Conservation (phyloP, 64 coral and sea anemone species). For the Anthopleura sola region DNA sequence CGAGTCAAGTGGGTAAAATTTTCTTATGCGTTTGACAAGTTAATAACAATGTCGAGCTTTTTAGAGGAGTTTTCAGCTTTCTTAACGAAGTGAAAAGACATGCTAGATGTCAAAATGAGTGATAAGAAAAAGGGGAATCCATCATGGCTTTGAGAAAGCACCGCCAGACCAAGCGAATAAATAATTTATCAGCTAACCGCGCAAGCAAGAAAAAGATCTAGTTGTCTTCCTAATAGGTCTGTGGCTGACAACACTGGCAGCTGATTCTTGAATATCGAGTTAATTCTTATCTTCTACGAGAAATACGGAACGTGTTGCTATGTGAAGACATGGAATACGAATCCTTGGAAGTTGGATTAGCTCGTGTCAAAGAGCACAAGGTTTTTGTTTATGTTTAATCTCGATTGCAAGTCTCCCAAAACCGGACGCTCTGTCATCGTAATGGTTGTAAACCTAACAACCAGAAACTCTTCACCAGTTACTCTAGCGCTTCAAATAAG, state of each 20-base stretch:
- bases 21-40: background rate
- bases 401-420: background rate
- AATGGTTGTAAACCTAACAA: background rate
- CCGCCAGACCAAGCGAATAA: constrained; percentile 28
- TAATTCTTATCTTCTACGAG: constrained; percentile 9
- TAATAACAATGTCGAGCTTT: background rate
- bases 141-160: background rate
- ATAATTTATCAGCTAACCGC: background rate
- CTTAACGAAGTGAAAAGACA: constrained; percentile 5
- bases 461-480: background rate
- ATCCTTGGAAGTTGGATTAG: background rate
- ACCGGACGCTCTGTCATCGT: constrained; percentile 1
- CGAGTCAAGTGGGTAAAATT: no score
- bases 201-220: constrained; percentile 6
- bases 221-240: background rate
- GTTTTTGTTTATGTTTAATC: constrained; percentile 21
- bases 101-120: background rate
- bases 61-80: background rate
- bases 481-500: background rate
- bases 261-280: constrained; percentile 8
- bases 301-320: background rate
- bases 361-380: background rate
- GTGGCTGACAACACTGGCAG: constrained; percentile 1
- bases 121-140: constrained; percentile 17
- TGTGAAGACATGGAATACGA: background rate